Conservation (phyloP, 2,797 vertebrate genomes). For the Spondyliosoma cantharus region DNA sequence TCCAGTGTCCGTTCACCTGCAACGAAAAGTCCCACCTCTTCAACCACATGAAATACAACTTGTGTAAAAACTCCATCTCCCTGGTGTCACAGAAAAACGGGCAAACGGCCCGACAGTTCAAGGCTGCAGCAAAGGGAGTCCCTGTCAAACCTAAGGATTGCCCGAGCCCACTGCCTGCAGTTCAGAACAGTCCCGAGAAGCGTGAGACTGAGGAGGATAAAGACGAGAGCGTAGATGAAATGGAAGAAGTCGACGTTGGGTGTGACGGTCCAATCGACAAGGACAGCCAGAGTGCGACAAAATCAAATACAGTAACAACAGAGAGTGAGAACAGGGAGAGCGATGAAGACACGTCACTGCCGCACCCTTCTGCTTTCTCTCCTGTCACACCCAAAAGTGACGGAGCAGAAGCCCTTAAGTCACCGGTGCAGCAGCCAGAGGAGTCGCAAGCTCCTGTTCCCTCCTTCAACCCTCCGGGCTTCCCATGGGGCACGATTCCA, state of each 20-base stretch:
- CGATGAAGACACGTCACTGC: slow-evolving; percentile 76
- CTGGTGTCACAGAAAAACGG: slow-evolving; percentile 91
- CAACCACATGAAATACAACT: slow-evolving; percentile 99
- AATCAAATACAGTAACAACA: slow-evolving; percentile 47
- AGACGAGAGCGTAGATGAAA: slow-evolving; percentile 72
- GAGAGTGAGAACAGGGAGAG: slow-evolving; percentile 69
- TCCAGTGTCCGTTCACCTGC: slow-evolving; percentile 99
- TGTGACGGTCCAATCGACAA: slow-evolving; percentile 64
- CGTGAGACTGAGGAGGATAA: slow-evolving; percentile 31
- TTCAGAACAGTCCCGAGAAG: slow-evolving; percentile 59
- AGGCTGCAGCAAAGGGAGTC: slow-evolving; percentile 73
- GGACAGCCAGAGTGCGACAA: slow-evolving; percentile 53
- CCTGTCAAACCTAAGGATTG: slow-evolving; percentile 69
- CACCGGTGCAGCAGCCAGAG: slow-evolving; percentile 53
- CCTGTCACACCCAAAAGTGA: slow-evolving; percentile 88
- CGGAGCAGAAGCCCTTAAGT: slow-evolving; percentile 70
- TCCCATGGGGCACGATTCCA: slow-evolving; percentile 85
- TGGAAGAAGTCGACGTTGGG: slow-evolving; percentile 79
- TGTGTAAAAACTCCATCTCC: slow-evolving; percentile 98
- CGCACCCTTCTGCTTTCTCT: slow-evolving; percentile 89
- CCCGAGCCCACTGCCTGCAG: slow-evolving; percentile 53
- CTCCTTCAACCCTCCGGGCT: slow-evolving; percentile 84
- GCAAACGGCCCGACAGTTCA: slow-evolving; percentile 85
- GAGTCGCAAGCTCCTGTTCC: slow-evolving; percentile 81
- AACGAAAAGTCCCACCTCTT: slow-evolving; percentile 99